Percentiles rank a stretch among this genome's conserved stretches.
phyloP scores from a whole-genome alignment of 1,140 invertebrate genomes.

The Pantala flavescens region DNA sequence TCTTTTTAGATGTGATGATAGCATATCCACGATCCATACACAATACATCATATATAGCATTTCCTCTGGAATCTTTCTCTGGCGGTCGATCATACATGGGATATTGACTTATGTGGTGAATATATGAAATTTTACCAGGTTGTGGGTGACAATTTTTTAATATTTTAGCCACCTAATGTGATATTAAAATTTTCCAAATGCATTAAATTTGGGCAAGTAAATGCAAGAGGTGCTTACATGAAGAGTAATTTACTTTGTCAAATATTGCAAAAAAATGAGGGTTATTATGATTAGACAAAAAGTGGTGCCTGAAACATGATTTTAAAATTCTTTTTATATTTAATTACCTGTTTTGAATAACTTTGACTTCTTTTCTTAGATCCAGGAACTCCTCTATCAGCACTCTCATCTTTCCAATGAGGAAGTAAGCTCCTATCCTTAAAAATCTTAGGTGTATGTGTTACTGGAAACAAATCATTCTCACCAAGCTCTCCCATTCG shows the following conservation, averaged over 20 bases:
- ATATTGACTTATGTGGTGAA: slow-evolving; percentile 52
- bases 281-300: too few species aligned
- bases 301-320: too few species aligned
- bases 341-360: slow-evolving; percentile 51
- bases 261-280: too few species aligned
- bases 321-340: neutral
- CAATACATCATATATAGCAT: slow-evolving; percentile 32
- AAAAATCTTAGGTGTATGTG: slow-evolving; percentile 35
- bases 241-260: neutral
- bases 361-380: slow-evolving; percentile 59
- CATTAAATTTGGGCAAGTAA: neutral
- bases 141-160: slow-evolving; percentile 36
- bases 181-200: slow-evolving; percentile 8
- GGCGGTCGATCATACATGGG: slow-evolving; percentile 34
- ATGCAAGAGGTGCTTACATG: slow-evolving; percentile 30
- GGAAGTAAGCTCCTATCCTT: slow-evolving; percentile 35
- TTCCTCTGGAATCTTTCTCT: slow-evolving; percentile 29
- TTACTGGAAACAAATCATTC: slow-evolving; percentile 61
- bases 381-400: slow-evolving; percentile 38
- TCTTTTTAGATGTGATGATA: slow-evolving; percentile 21
- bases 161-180: slow-evolving; percentile 35
- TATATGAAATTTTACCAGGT: slow-evolving; percentile 27
- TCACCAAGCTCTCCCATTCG: slow-evolving; percentile 57
- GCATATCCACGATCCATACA: slow-evolving; percentile 18
- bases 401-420: slow-evolving; percentile 39